Conservation (phyloP, 2,113 vertebrate species). For the Strigops habroptila region DNA sequence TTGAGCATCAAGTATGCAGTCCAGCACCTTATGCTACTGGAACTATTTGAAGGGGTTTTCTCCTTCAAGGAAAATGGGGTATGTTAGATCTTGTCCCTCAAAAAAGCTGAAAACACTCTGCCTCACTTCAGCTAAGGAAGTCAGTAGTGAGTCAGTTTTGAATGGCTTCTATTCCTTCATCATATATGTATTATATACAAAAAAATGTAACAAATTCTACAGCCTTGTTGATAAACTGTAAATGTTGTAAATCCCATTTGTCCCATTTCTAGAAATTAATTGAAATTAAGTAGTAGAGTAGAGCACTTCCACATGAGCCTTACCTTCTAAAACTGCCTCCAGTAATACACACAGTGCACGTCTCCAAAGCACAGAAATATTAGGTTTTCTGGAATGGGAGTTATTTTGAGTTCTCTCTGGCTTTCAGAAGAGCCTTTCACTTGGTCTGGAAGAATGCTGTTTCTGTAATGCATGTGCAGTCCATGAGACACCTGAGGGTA, state of each 20-base stretch:
- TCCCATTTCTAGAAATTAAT: background rate
- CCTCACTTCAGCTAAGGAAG: background rate
- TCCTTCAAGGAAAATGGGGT: background rate
- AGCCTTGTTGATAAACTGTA: background rate
- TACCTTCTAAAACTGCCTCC: background rate
- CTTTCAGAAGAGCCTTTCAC: slow-evolving; percentile 1
- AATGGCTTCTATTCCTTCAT: background rate
- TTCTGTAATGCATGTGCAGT: background rate
- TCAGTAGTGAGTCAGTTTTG: background rate
- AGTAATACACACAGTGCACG: background rate
- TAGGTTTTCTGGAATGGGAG: background rate
- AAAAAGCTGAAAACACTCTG: background rate
- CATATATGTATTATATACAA: background rate
- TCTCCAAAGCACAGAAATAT: background rate
- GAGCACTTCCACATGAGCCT: background rate
- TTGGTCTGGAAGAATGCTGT: background rate
- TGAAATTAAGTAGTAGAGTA: background rate
- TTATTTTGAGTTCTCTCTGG: background rate
- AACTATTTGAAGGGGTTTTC: background rate
- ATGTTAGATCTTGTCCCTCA: background rate
- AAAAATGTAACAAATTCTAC: background rate
- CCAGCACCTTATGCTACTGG: background rate
- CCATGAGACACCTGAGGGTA: background rate
- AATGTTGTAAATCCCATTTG: background rate
- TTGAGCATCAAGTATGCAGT: accelerated